phyloP scores from a whole-genome alignment of 1,140 invertebrate genomes.

The Eupristina koningsbergeri region DNA sequence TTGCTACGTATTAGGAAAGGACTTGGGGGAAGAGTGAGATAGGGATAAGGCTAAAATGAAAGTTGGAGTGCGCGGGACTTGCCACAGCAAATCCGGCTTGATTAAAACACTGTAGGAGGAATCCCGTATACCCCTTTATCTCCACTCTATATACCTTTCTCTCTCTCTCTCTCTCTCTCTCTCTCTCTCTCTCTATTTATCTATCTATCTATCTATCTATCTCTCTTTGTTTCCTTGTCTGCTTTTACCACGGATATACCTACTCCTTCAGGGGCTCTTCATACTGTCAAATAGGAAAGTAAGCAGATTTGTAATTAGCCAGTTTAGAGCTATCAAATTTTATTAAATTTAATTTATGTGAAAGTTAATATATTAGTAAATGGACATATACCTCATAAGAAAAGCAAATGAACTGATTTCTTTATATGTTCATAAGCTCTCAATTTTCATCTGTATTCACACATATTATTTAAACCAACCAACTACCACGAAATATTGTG shows the following conservation, averaged over 20 bases:
- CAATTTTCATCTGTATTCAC: too few relatives aligned
- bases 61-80: constrained; percentile 69
- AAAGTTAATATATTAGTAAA: background rate
- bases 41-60: constrained; percentile 70
- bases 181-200: constrained; percentile 48
- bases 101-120: constrained; percentile 71
- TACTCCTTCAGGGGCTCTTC: constrained; percentile 50
- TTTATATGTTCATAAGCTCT: too few relatives aligned
- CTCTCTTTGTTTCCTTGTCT: constrained; percentile 42
- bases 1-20: constrained; percentile 55
- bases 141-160: constrained; percentile 47
- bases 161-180: constrained; percentile 47
- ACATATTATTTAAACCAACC: too few relatives aligned
- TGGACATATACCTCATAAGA: background rate
- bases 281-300: constrained; percentile 50
- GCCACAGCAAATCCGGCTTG: constrained; percentile 74
- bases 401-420: background rate
- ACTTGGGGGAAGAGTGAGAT: constrained; percentile 51
- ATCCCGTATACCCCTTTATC: constrained; percentile 64
- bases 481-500: too few relatives aligned
- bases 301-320: constrained; percentile 49
- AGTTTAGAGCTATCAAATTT: constrained; percentile 7
- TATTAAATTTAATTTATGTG: background rate
- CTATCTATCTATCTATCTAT: constrained; percentile 35
- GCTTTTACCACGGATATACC: constrained; percentile 42